A percentile compares a stretch with the other conserved stretches of the same genome.
These are phyloP conservation scores for Arrhamphus sclerolepis DNA, from an alignment of 2,797 vertebrate genomes.

Conservation along the genomic window DNA sequence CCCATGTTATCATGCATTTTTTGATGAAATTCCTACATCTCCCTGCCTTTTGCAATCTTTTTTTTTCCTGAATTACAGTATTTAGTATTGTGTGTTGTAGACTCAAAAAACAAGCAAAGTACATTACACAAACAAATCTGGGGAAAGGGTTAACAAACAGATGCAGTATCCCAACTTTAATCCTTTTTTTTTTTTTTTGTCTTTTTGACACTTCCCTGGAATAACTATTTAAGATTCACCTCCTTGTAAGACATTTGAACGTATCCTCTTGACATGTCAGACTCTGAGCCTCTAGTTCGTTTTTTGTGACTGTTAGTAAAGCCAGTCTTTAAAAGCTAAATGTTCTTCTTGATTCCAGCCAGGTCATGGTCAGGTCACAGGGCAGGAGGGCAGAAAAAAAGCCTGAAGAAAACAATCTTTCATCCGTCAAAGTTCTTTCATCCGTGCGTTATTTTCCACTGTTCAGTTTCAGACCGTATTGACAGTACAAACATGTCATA, in stretches of 20 bases:
- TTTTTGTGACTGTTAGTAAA: slow-evolving; percentile 28
- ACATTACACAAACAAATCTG: slow-evolving; percentile 61
- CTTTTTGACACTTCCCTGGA: slow-evolving; percentile 40
- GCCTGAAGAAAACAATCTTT: slow-evolving; percentile 32
- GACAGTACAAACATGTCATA: slow-evolving; percentile 21
- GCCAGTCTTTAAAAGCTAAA: slow-evolving; percentile 32
- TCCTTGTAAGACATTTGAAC: slow-evolving; percentile 31
- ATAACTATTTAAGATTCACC: slow-evolving; percentile 25
- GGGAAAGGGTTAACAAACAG: slow-evolving; percentile 48
- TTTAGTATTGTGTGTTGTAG: slow-evolving; percentile 57
- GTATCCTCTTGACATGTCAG: slow-evolving; percentile 44
- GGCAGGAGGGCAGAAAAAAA: slow-evolving; percentile 28
- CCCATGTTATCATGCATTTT: slow-evolving; percentile 66
- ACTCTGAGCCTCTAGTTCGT: slow-evolving; percentile 35
- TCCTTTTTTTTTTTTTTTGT: slow-evolving; percentile 10
- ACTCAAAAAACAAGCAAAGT: slow-evolving; percentile 58
- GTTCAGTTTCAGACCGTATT: slow-evolving; percentile 37
- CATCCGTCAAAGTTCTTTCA: slow-evolving; percentile 18
- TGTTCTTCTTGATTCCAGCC: slow-evolving; percentile 10
- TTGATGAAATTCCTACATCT: slow-evolving; percentile 50
- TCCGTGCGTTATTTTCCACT: slow-evolving; percentile 16
- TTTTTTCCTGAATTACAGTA: slow-evolving; percentile 73
- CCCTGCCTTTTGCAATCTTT: slow-evolving; percentile 64
- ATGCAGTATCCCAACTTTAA: slow-evolving; percentile 40
- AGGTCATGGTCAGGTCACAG: slow-evolving; percentile 24